Conservation (phyloP, 2,888 invertebrate genomes). For the Branchellion lobata region DNA sequence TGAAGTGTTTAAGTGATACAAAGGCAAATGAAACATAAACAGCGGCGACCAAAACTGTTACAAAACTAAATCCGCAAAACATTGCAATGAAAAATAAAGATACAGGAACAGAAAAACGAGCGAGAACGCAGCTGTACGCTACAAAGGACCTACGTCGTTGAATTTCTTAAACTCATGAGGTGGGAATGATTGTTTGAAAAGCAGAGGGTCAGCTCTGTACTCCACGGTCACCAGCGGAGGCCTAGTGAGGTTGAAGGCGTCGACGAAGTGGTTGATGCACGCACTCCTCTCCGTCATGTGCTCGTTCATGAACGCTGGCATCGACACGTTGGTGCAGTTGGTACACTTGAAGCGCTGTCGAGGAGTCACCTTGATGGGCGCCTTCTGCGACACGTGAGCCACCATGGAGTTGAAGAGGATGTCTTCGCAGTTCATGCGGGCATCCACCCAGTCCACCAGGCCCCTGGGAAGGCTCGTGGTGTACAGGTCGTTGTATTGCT, state of each 20-base stretch:
- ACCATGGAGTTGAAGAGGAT: constrained; percentile 97
- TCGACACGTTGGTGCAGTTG: constrained; percentile 84
- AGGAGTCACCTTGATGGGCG: constrained; percentile 81
- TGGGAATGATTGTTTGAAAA: constrained; percentile 71
- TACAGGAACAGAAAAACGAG: no score
- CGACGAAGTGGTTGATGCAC: constrained; percentile 79
- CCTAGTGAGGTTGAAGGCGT: constrained; percentile 77
- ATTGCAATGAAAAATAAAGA: no score
- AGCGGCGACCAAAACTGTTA: no score
- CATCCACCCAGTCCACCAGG: constrained; percentile 85
- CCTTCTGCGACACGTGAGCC: constrained; percentile 86
- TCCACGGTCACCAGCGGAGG: constrained; percentile 79
- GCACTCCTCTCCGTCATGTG: constrained; percentile 88
- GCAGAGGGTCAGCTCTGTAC: constrained; percentile 89
- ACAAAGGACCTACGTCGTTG: constrained; percentile 46
- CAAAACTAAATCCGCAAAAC: no score
- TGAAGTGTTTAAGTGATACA: no score
- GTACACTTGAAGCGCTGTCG: constrained; percentile 96
- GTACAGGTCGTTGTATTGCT: constrained; percentile 90
- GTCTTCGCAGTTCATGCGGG: constrained; percentile 95
- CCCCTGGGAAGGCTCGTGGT: constrained; percentile 82
- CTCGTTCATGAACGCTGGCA: constrained; percentile 76
- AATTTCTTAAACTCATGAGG: constrained; percentile 37
- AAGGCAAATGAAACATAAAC: no score
- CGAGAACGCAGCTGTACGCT: no score